phyloP scores from a whole-genome alignment of 2,113 vertebrate genomes.

The Zosterops borbonicus region DNA sequence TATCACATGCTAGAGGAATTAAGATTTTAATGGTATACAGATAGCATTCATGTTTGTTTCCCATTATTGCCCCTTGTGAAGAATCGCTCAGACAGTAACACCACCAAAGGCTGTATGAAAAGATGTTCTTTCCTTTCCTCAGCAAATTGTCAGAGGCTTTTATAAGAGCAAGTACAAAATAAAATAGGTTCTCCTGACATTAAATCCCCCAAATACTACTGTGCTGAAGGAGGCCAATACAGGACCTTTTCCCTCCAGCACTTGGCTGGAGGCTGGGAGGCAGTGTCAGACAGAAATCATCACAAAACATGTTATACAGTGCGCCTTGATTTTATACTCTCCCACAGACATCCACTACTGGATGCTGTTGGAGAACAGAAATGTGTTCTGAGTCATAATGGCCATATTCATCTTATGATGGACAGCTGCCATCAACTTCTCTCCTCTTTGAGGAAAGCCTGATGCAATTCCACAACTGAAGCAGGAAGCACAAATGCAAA shows the following conservation, averaged over 20 bases:
- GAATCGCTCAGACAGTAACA: background rate
- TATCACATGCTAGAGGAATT: background rate
- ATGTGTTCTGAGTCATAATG: background rate
- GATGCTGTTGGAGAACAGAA: background rate
- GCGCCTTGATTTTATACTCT: background rate
- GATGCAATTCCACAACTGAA: background rate
- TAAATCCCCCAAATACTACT: rapidly evolving
- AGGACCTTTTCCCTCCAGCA: background rate
- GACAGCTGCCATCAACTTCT: background rate
- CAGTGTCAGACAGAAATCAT: background rate
- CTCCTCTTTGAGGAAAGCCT: background rate
- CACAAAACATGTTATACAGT: background rate
- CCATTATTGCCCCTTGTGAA: background rate
- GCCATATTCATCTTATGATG: background rate
- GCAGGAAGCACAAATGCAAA: background rate
- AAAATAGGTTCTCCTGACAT: background rate
- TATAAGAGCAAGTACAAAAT: background rate
- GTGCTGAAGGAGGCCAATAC: background rate
- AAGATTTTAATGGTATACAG: background rate
- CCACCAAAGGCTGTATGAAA: background rate
- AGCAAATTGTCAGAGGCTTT: background rate
- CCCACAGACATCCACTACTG: background rate
- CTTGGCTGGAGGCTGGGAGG: background rate
- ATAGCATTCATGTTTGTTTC: background rate
- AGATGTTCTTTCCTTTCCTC: background rate